A percentile compares a stretch with the other conserved stretches of the same genome.
Evolutionary conservation across 2,888 invertebrate species (phyloP).

Genomic region (Trilocha varians): DNA sequence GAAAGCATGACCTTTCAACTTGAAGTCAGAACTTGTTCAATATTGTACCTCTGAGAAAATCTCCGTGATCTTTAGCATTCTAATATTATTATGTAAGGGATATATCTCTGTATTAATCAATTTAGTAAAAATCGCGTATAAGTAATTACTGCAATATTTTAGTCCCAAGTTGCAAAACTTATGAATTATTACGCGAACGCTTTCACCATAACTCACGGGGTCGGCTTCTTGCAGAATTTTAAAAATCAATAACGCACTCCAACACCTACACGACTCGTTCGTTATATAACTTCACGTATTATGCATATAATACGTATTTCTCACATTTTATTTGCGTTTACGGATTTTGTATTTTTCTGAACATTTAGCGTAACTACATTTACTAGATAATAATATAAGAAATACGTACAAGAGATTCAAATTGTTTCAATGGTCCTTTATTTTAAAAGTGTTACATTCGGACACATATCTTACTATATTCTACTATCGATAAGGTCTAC

Average conservation of each 20-base stretch:
- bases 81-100: neutral
- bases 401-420: no score
- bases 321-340: no score
- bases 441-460: no score
- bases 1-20: neutral
- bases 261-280: neutral
- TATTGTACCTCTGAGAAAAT: constrained; percentile 4
- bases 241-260: constrained; percentile 1
- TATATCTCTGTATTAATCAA: neutral
- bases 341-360: no score
- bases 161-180: neutral
- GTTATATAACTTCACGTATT: neutral
- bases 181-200: neutral
- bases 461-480: no score
- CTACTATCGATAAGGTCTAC: no score
- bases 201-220: neutral
- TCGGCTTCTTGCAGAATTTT: neutral
- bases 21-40: constrained; percentile 6
- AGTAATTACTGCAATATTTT: neutral
- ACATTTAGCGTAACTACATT: no score
- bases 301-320: no score
- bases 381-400: no score
- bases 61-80: neutral
- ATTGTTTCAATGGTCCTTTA: no score
- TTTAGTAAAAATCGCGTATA: neutral